These are phyloP conservation scores for Aricia agestis DNA, from an alignment of 1,140 invertebrate genomes.

Conservation along the genomic window DNA sequence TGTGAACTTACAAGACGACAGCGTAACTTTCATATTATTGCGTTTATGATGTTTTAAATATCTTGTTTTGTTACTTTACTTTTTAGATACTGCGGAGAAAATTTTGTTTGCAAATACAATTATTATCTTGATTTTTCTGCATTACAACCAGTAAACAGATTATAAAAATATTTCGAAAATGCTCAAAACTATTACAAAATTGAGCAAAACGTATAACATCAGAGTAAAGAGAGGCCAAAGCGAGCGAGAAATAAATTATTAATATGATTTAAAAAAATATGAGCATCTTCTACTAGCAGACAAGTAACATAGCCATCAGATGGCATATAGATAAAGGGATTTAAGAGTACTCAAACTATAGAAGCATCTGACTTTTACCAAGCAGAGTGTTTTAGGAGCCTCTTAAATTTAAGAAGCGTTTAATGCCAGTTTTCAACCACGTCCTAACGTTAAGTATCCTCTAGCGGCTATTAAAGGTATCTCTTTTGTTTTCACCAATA, in stretches of 20 bases:
- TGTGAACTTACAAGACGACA: constrained; percentile 45
- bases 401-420: too few relatives aligned
- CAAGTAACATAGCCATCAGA: too few relatives aligned
- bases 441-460: too few relatives aligned
- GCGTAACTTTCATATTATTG: constrained; percentile 17
- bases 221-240: not conserved
- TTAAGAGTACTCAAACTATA: too few relatives aligned
- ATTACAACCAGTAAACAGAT: constrained; percentile 7
- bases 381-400: too few relatives aligned
- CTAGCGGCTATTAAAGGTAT: too few relatives aligned
- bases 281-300: too few relatives aligned
- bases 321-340: too few relatives aligned
- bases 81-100: not conserved
- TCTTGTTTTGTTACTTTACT: not conserved
- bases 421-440: too few relatives aligned
- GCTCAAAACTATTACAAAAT: constrained; percentile 20
- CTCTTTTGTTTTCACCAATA: too few relatives aligned
- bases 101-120: too few relatives aligned
- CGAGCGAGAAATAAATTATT: not conserved
- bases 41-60: not conserved
- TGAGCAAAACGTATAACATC: constrained; percentile 24
- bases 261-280: not conserved
- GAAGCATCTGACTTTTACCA: too few relatives aligned
- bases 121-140: not conserved
- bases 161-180: constrained; percentile 16